These are phyloP conservation scores for Wiebesia pumilae DNA, from an alignment of 1,140 invertebrate species.

Conservation along the genomic window DNA sequence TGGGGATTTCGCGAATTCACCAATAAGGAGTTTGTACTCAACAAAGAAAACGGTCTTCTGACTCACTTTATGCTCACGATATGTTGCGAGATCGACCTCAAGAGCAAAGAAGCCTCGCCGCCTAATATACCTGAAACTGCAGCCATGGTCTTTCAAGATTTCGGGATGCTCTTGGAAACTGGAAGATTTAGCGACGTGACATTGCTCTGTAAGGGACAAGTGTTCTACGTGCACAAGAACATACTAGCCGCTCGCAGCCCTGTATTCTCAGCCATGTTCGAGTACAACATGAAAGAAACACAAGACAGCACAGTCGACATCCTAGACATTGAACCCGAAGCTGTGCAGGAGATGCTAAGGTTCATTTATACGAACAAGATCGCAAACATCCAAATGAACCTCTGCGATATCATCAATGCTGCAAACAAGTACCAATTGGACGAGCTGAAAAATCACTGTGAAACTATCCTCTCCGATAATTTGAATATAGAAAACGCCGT, in stretches of 20 bases:
- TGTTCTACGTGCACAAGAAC: background rate
- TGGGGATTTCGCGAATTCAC: background rate
- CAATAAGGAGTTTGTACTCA: background rate
- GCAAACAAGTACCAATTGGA: background rate
- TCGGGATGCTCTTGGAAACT: background rate
- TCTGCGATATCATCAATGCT: background rate
- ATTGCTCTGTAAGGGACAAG: background rate
- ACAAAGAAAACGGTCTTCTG: background rate
- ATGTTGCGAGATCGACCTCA: background rate
- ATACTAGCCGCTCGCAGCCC: slow-evolving; percentile 6
- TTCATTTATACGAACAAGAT: slow-evolving; percentile 5
- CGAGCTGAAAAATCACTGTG: background rate
- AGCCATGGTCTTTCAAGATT: background rate
- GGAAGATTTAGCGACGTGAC: background rate
- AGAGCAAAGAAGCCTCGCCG: background rate
- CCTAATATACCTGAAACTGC: background rate
- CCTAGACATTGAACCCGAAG: slow-evolving; percentile 3
- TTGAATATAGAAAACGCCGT: background rate
- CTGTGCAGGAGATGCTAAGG: background rate
- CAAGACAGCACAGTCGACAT: background rate
- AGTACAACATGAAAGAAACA: slow-evolving; percentile 11
- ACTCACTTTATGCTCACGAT: background rate
- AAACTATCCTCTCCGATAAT: background rate
- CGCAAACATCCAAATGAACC: too few relatives aligned
- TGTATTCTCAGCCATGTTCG: slow-evolving; percentile 38